Evolutionary conservation across 2,888 invertebrate species (phyloP).

Genomic region (Alsophila aescularia): DNA sequence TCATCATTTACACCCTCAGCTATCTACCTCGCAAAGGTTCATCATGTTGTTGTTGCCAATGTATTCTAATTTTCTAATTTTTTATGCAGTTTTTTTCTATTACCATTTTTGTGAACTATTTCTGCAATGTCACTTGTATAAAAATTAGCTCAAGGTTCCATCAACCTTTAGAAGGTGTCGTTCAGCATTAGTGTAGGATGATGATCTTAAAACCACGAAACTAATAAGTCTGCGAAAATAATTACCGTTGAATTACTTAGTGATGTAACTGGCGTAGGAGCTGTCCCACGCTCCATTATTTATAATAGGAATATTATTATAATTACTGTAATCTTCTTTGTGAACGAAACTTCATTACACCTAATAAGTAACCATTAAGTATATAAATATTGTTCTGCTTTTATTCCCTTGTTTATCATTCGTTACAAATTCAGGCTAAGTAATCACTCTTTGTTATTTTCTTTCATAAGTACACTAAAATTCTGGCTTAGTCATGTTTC

Average conservation of each 20-base stretch:
- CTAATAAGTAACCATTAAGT: background rate
- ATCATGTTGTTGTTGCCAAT: too few species aligned
- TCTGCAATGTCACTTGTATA: conserved; percentile 38
- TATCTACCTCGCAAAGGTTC: too few species aligned
- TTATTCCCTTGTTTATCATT: background rate
- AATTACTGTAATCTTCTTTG: conserved; percentile 15
- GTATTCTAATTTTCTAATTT: too few species aligned
- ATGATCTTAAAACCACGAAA: conserved; percentile 46
- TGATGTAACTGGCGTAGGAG: conserved; percentile 44
- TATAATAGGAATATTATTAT: conserved; percentile 20
- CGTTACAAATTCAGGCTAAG: too few species aligned
- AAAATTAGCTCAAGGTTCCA: conserved; percentile 49
- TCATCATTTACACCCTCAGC: too few species aligned
- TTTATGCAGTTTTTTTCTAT: too few species aligned
- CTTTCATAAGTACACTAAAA: too few species aligned
- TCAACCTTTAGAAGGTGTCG: conserved; percentile 49
- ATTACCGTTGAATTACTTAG: conserved; percentile 33
- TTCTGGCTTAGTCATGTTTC: too few species aligned
- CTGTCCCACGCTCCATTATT: conserved; percentile 40
- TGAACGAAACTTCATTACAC: background rate
- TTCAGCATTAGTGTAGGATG: conserved; percentile 50
- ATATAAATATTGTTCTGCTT: background rate
- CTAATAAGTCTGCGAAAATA: conserved; percentile 41
- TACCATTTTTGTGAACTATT: conserved; percentile 5
- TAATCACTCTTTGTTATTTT: too few species aligned